These are phyloP conservation scores for Steinernema scapterisci DNA, from an alignment of 2,888 invertebrate genomes.

Conservation along the genomic window DNA sequence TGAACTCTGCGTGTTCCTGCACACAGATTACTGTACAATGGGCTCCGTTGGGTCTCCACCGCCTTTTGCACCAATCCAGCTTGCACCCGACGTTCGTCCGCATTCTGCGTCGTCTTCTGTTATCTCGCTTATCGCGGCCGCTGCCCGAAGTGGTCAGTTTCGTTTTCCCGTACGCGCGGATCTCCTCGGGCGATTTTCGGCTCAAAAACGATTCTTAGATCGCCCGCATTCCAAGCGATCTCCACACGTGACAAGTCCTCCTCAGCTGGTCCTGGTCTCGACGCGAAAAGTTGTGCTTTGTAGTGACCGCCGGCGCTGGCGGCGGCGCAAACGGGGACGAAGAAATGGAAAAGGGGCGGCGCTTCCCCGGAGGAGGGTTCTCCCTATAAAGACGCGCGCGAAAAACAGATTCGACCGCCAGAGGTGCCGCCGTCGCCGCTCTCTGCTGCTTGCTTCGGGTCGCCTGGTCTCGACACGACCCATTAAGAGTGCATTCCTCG, in stretches of 20 bases:
- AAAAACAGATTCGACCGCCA: background rate
- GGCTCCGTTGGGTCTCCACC: no score
- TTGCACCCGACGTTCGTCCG: no score
- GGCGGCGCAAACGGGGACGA: background rate
- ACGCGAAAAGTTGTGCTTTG: conserved; percentile 24
- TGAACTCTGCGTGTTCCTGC: no score
- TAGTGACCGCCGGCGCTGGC: conserved; percentile 14
- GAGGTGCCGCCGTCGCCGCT: conserved; percentile 28
- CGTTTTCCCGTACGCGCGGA: conserved; percentile 7
- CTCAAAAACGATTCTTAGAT: conserved; percentile 16
- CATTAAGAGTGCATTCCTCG: background rate
- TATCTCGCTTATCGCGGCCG: conserved; percentile 2
- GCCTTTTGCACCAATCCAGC: no score
- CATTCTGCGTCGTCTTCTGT: no score
- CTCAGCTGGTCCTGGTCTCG: conserved; percentile 7
- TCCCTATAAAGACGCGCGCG: conserved; percentile 24
- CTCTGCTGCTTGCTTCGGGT: no score
- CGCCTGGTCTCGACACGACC: conserved; percentile 27
- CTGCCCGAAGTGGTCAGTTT: background rate
- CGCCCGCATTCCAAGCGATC: conserved; percentile 25
- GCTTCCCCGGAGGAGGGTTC: background rate
- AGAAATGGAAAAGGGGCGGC: conserved; percentile 12
- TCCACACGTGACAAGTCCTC: conserved; percentile 18
- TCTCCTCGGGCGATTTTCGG: conserved; percentile 29
- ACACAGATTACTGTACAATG: no score